A percentile compares a stretch with the other conserved stretches of the same genome.
Conservation (phyloP, 2,888 invertebrate genomes). For the Epirrhoe tristata region DNA sequence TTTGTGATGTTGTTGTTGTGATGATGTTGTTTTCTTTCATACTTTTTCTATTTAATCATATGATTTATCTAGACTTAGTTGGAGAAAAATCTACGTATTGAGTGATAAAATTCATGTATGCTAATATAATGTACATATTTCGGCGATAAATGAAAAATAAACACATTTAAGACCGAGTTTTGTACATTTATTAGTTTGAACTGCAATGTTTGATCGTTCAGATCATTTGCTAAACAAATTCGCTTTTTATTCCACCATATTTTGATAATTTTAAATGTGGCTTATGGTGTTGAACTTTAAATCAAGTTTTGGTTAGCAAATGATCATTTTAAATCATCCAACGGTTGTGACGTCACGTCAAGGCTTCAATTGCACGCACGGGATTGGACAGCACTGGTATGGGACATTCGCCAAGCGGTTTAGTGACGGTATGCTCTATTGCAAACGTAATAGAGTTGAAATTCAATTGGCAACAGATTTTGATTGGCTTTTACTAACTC, state of each 20-base stretch:
- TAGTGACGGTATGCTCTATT: slow-evolving; percentile 63
- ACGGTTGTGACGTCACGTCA: slow-evolving; percentile 46
- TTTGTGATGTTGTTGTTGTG: no score
- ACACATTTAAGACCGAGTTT: not conserved
- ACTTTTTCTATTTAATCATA: no score
- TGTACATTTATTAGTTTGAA: not conserved
- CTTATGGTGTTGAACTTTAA: not conserved
- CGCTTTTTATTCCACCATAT: not conserved
- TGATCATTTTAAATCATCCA: slow-evolving; percentile 26
- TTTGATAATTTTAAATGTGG: not conserved
- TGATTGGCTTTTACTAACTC: slow-evolving; percentile 37
- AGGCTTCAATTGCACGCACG: slow-evolving; percentile 67
- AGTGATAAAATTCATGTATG: not conserved
- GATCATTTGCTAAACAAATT: not conserved
- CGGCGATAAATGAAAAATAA: not conserved
- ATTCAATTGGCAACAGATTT: slow-evolving; percentile 33
- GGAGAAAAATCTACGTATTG: no score
- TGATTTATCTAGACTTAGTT: no score
- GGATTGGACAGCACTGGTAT: slow-evolving; percentile 59
- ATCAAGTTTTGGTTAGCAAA: slow-evolving; percentile 12
- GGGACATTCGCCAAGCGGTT: slow-evolving; percentile 61
- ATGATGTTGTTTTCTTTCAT: no score
- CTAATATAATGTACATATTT: not conserved
- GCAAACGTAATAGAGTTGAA: slow-evolving; percentile 43
- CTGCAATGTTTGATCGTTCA: not conserved